phyloP scores from a whole-genome alignment of 2,888 invertebrate genomes.

The Tachina lurida region DNA sequence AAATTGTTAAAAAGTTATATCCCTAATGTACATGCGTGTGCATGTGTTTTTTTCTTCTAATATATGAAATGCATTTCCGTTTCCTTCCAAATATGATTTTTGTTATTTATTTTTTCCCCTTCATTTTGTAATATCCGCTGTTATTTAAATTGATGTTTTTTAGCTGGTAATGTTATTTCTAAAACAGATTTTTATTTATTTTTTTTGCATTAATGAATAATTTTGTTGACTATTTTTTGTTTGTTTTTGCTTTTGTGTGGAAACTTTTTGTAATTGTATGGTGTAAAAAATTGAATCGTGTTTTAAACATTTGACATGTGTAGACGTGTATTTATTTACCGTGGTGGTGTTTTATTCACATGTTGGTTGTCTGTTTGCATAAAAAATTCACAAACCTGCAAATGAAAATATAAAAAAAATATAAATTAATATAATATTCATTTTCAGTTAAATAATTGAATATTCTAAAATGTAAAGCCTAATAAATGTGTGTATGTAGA shows the following conservation, averaged over 20 bases:
- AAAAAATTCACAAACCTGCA: not conserved
- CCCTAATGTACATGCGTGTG: not conserved
- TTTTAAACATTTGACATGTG: not conserved
- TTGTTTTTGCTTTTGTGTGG: too few relatives aligned
- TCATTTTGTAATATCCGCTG: conserved; percentile 65
- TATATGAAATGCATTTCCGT: conserved; percentile 66
- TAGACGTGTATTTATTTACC: not conserved
- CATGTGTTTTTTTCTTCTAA: conserved; percentile 29
- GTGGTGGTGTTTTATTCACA: not conserved
- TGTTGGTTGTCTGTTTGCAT: not conserved
- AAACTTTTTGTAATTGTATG: not conserved
- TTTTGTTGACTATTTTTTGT: not conserved
- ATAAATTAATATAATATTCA: not conserved
- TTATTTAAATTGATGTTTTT: conserved; percentile 46
- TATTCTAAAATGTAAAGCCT: not conserved
- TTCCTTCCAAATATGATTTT: conserved; percentile 57
- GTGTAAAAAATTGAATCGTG: not conserved
- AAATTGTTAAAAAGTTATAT: too few relatives aligned
- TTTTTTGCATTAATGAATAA: not conserved
- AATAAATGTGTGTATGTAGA: not conserved
- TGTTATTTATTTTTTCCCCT: conserved; percentile 15
- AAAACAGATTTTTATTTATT: not conserved
- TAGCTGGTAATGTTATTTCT: not conserved
- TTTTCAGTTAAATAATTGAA: not conserved
- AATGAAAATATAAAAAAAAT: not conserved